Evolutionary conservation across 2,797 vertebrate genomes (phyloP).

Genomic region (Argentina silus): DNA sequence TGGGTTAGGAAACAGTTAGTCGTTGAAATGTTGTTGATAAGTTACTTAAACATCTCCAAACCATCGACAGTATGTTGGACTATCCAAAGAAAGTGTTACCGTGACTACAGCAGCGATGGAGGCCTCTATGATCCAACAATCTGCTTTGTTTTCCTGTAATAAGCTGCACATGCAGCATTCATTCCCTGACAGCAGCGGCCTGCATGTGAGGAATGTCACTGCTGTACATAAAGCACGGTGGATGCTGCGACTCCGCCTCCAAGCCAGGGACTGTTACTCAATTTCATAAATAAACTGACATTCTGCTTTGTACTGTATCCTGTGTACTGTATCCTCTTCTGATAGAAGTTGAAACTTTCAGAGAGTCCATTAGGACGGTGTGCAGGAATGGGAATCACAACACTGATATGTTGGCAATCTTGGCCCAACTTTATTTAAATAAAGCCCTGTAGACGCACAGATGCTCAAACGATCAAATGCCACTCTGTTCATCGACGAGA

Average conservation of each 20-base stretch:
- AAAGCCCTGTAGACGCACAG: too few species aligned
- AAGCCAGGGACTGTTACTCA: too few species aligned
- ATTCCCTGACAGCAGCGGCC: background rate
- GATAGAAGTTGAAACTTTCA: background rate
- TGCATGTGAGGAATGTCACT: background rate
- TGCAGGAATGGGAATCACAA: background rate
- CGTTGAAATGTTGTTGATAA: too few species aligned
- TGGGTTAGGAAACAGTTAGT: too few species aligned
- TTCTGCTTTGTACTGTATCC: background rate
- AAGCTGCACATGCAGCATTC: too few species aligned
- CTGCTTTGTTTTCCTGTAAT: background rate
- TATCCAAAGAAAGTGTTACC: constrained; percentile 2
- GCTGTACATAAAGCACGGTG: constrained; percentile 17
- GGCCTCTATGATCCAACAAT: constrained; percentile 18
- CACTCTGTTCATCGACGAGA: too few species aligned
- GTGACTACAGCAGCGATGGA: background rate
- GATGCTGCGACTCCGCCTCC: constrained; percentile 31
- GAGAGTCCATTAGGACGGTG: background rate
- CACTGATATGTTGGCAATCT: too few species aligned
- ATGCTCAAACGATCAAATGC: too few species aligned
- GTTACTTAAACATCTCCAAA: too few species aligned
- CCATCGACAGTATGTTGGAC: background rate
- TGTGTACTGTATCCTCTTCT: background rate
- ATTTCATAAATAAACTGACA: background rate
- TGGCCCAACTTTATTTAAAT: too few species aligned